Evolutionary conservation across 2,888 invertebrate species (phyloP).

Genomic region (Lepas anatifera): DNA sequence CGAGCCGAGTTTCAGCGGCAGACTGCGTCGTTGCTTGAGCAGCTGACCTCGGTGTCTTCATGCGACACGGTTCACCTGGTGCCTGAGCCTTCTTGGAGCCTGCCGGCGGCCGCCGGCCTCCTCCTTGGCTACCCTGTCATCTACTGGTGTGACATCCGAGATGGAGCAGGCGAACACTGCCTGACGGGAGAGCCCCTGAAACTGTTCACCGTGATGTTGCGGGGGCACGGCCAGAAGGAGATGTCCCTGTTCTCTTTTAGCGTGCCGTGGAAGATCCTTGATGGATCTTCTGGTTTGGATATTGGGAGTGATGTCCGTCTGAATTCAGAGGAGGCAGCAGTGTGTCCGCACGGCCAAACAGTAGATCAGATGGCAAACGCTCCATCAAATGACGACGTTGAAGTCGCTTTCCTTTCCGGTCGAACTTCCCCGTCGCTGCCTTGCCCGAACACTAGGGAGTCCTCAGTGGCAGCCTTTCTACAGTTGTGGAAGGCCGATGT

Average conservation of each 20-base stretch:
- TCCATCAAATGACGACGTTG: too few relatives aligned
- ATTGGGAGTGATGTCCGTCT: too few relatives aligned
- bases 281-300: too few relatives aligned
- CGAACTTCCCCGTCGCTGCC: too few relatives aligned
- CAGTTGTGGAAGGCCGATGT: too few relatives aligned
- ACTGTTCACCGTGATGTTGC: neutral
- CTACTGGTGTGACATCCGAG: constrained; percentile 27
- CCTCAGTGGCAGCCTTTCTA: too few relatives aligned
- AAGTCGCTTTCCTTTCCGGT: too few relatives aligned
- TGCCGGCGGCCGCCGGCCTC: constrained; percentile 30
- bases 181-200: constrained; percentile 11
- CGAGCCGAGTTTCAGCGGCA: neutral
- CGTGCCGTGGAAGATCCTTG: neutral
- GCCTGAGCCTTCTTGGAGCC: constrained; percentile 26
- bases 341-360: too few relatives aligned
- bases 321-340: too few relatives aligned
- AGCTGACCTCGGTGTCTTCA: neutral
- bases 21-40: constrained; percentile 19
- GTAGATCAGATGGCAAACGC: too few relatives aligned
- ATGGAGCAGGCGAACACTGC: constrained; percentile 6
- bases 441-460: too few relatives aligned
- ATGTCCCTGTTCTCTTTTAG: neutral
- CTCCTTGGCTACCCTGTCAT: constrained; percentile 32
- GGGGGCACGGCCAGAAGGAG: neutral
- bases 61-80: constrained; percentile 6